Base-by-base conservation (phyloP, 1,140 invertebrate genomes). In the Mya arenaria region DNA sequence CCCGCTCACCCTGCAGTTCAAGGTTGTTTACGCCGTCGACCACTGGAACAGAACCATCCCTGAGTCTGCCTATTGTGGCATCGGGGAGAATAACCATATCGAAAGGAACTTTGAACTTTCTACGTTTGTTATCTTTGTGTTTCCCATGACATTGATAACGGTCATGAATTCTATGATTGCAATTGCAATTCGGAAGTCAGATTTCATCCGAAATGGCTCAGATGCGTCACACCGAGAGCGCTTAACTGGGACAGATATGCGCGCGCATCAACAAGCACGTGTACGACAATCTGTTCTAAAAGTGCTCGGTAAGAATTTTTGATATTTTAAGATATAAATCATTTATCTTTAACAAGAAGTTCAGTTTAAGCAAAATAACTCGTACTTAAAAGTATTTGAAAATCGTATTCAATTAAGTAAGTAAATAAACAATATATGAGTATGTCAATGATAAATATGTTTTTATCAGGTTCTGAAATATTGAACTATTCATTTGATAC, bases 1-100 rank as follows among this genome's bases (percentile, higher is more conserved):
- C 44, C 97, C 97, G 0, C 90, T 89, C 74, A 86, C 89, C 0
- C 65, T 89, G 39, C 86, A 91, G 87, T 89, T 88, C 4, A 63
- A 89, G 36, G 56, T 87, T 1, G 88, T 86, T 55, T 84, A 89
- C 41, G 79, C 87, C 19, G 41, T 71, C n/a, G 75, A 89, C 62
- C 84, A 44, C n/a, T 19, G 71, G 2, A 73, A 83, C 34, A 58
- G 72, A 10, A 52, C 88, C 1, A 84, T 91, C 1, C 28, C 44
- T 15, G 90, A 90, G 13, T 89, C 89, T 0, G 82, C 88, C 15
- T 83, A 85, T 39, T 91, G 90, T 77, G 91, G 86, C 79, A 91
- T 91, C 25, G 84, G 84, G 17, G 71, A 75, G 58, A 74, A 83
- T 32, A 89, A 87, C 83, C 58, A 89, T 37, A 62, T 83, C n/a